phyloP scores from a whole-genome alignment of 2,113 vertebrate species.

The Donacobius atricapilla region DNA sequence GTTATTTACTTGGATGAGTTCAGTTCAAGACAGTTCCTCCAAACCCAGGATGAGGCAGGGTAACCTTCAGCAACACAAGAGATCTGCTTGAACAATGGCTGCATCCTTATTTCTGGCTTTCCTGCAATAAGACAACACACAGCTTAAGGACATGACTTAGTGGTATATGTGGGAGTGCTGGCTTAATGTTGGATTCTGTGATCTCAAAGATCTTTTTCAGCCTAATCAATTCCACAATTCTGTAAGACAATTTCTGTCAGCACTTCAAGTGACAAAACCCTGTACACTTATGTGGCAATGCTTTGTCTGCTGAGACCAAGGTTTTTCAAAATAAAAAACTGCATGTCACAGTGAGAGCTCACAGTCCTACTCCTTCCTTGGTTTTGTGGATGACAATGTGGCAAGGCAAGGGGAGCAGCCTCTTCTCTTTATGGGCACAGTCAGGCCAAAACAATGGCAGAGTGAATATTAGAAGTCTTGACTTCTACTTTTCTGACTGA shows the following conservation, averaged over 20 bases:
- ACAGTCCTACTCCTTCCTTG: not conserved
- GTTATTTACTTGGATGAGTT: conserved; percentile 70
- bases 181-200: not conserved
- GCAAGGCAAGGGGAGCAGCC: not conserved
- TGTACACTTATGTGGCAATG: not conserved
- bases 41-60: conserved; percentile 71
- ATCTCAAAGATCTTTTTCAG: not conserved
- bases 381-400: not conserved
- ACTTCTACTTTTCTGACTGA: not conserved
- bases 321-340: not conserved
- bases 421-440: not conserved
- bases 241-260: not conserved
- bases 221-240: not conserved
- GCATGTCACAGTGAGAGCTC: not conserved
- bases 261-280: not conserved
- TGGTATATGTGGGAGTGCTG: not conserved
- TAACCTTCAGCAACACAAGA: conserved; percentile 70
- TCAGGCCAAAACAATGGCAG: not conserved
- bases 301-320: not conserved
- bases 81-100: conserved; percentile 30
- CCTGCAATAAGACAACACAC: conserved; percentile 21
- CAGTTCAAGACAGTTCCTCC: conserved; percentile 65
- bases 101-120: conserved; percentile 62
- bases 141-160: not conserved
- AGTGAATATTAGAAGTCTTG: not conserved